Evolutionary conservation across 2,888 invertebrate genomes (phyloP).

Genomic region (Lomographa bimaculata): DNA sequence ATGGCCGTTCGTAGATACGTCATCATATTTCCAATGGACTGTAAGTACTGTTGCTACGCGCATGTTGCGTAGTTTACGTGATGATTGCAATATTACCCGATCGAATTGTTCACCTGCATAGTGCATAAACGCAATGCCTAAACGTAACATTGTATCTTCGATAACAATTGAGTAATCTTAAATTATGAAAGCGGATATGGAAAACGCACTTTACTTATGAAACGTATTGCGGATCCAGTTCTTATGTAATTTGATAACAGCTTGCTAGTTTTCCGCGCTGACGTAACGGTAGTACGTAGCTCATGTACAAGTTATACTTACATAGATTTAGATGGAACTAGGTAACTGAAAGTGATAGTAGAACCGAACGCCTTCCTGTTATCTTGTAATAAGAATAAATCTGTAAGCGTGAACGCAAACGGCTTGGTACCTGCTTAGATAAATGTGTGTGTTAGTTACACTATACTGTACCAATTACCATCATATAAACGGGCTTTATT

Average conservation of each 20-base stretch:
- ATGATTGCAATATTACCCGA: constrained; percentile 36
- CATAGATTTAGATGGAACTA: constrained; percentile 24
- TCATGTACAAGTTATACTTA: constrained; percentile 25
- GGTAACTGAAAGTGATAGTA: constrained; percentile 30
- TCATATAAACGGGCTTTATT: too few species aligned
- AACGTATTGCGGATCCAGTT: constrained; percentile 38
- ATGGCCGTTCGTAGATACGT: constrained; percentile 86
- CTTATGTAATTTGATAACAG: constrained; percentile 41
- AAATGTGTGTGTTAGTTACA: too few species aligned
- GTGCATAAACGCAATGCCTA: constrained; percentile 36
- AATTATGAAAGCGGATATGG: constrained; percentile 48
- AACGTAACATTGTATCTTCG: constrained; percentile 38
- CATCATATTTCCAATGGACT: constrained; percentile 87
- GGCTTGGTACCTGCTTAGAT: too few species aligned
- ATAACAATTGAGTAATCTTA: constrained; percentile 41
- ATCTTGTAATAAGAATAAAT: constrained; percentile 8
- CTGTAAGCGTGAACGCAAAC: too few species aligned
- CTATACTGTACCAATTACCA: too few species aligned
- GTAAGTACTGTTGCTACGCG: constrained; percentile 65
- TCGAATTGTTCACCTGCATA: constrained; percentile 32
- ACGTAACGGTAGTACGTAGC: constrained; percentile 13
- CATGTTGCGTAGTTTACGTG: constrained; percentile 35
- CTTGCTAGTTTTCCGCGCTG: constrained; percentile 16
- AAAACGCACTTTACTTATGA: constrained; percentile 40
- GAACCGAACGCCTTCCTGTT: constrained; percentile 21